These are phyloP conservation scores for Cynocephalus volans DNA, from an alignment of 2,113 vertebrate species.

Conservation along the genomic window DNA sequence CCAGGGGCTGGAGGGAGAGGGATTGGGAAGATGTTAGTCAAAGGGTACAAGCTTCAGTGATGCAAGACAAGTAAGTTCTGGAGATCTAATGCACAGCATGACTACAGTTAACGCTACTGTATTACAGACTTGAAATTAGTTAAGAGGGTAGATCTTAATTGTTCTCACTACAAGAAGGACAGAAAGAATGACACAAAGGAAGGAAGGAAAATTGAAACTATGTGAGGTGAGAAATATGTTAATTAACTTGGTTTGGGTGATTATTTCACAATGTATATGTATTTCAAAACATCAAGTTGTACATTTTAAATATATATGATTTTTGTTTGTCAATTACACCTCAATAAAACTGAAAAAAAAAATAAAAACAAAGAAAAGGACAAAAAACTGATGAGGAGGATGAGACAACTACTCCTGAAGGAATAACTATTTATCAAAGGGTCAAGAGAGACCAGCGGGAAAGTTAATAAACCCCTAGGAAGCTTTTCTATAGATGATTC, in stretches of 20 bases:
- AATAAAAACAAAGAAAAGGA: background rate
- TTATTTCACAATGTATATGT: background rate
- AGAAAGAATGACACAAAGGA: background rate
- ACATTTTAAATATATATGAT: background rate
- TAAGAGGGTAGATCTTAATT: too few relatives aligned
- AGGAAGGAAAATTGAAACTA: background rate
- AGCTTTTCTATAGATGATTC: background rate
- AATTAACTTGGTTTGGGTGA: background rate
- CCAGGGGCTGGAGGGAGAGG: background rate
- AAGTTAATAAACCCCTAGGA: background rate
- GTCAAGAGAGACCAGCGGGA: background rate
- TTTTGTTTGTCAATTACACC: background rate
- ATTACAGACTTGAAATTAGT: background rate
- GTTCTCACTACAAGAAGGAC: background rate
- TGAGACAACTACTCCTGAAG: background rate
- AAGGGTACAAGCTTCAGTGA: background rate
- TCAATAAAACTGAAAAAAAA: background rate
- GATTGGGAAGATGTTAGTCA: fast-evolving
- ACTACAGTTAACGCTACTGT: background rate
- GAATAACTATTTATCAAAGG: background rate
- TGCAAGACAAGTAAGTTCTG: background rate
- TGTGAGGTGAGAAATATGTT: fast-evolving
- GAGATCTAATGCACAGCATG: too few relatives aligned
- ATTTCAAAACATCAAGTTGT: too few relatives aligned
- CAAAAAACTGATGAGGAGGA: background rate